These are phyloP conservation scores for Idaea aversata DNA, from an alignment of 2,888 invertebrate species.

Conservation along the genomic window DNA sequence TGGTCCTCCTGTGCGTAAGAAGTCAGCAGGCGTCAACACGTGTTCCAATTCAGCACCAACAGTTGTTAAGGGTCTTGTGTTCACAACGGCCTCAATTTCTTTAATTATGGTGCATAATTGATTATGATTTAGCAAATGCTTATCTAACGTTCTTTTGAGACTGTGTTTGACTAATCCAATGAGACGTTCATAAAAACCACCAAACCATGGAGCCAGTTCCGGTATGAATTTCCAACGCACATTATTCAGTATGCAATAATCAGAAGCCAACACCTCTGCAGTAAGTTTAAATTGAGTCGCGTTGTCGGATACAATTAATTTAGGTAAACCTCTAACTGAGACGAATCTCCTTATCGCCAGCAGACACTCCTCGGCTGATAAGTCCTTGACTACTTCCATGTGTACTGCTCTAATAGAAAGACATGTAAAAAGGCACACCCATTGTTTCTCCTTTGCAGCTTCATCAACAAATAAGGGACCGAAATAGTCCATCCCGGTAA, in stretches of 20 bases:
- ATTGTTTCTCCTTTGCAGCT: conserved; percentile 12
- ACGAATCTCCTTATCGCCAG: conserved; percentile 24
- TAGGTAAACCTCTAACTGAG: conserved; percentile 18
- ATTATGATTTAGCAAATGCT: conserved; percentile 3
- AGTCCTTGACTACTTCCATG: conserved; percentile 29
- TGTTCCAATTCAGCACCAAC: conserved; percentile 16
- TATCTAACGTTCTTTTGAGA: conserved; percentile 3
- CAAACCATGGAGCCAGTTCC: conserved; percentile 21
- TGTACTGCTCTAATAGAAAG: conserved; percentile 23
- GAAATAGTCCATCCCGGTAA: conserved; percentile 18
- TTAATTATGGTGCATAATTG: conserved; percentile 17
- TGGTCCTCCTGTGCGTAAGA: conserved; percentile 8
- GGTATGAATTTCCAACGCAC: conserved; percentile 20
- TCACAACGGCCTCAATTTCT: conserved; percentile 18
- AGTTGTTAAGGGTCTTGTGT: conserved; percentile 16
- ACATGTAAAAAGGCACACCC: conserved; percentile 25
- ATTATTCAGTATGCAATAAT: conserved; percentile 10
- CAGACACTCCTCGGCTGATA: conserved; percentile 28
- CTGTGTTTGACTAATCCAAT: conserved; percentile 19
- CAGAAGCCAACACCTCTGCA: conserved; percentile 12
- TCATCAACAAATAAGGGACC: not conserved
- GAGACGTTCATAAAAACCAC: conserved; percentile 24
- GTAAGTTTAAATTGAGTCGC: conserved; percentile 26
- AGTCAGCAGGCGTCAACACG: conserved; percentile 9
- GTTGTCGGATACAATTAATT: conserved; percentile 22